Evolutionary conservation across 2,113 vertebrate species (phyloP).

Genomic region (Ptilorrhoa leucosticta): DNA sequence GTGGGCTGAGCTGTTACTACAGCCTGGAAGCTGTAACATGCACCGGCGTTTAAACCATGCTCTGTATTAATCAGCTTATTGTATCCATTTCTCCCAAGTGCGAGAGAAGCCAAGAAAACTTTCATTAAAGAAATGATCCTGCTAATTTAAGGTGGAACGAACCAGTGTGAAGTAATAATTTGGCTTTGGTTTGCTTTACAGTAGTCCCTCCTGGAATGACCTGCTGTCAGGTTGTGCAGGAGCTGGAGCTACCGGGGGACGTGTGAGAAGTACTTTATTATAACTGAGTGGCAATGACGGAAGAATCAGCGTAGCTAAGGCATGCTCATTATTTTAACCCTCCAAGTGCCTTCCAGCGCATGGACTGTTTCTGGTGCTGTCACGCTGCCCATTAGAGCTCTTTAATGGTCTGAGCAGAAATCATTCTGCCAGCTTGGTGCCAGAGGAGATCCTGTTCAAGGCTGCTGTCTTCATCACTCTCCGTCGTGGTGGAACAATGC

Average conservation of each 20-base stretch:
- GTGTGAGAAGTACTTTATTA: background rate
- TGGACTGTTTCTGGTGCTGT: background rate
- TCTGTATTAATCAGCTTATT: background rate
- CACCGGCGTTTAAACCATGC: background rate
- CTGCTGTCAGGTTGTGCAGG: background rate
- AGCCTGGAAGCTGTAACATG: background rate
- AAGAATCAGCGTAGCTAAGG: background rate
- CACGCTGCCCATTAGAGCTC: background rate
- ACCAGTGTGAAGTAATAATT: slow-evolving; percentile 15
- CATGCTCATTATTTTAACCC: background rate
- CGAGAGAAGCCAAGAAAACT: background rate
- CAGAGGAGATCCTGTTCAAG: background rate
- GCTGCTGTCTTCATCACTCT: background rate
- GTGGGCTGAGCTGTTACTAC: background rate
- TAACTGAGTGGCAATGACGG: background rate
- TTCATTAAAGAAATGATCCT: background rate
- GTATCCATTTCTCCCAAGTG: background rate
- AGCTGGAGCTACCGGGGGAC: background rate
- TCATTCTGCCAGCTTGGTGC: background rate
- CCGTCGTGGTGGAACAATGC: background rate
- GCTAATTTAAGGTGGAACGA: slow-evolving; percentile 7
- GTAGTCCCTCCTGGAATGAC: background rate
- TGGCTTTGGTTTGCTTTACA: background rate
- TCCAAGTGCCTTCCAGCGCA: background rate
- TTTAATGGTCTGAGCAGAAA: background rate